Base-by-base conservation (phyloP, 2,888 invertebrate genomes). In the Anarsia innoxiella region DNA sequence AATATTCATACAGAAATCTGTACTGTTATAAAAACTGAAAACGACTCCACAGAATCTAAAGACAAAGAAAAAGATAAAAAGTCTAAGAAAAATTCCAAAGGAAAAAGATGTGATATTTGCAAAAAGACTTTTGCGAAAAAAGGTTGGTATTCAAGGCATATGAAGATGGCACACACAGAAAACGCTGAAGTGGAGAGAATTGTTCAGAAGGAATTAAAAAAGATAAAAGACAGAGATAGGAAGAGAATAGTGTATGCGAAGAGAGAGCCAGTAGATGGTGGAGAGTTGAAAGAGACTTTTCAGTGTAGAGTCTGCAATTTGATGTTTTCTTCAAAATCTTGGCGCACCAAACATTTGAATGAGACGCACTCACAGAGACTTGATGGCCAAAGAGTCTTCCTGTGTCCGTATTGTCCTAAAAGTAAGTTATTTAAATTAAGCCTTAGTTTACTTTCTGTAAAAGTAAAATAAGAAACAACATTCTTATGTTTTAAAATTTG, bases 401-500 rank as follows among this genome's bases (percentile, higher is more conserved):
- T 28, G 5, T 37, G 37, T 19, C 31, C 31, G 13, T 31, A 28
- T n/a, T 37, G 37, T 23, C 37, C 31, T 2, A 32, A 31, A 19
- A 28, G 37, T 37, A 26, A 37, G 31, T 25, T 32, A 9, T 19
- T 5, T 5, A 8, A 8, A 27, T 26, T 28, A 10, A 1, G 8
- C n/a, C 3, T 13, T 13, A 19, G 12, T 12, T 23, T 25, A 6
- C 2, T 29, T n/a, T n/a, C n/a, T n/a, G n/a, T n/a, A n/a, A n/a
- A n/a, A n/a, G n/a, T n/a, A n/a, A n/a, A n/a, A n/a, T n/a, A n/a
- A n/a, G n/a, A n/a, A n/a, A n/a, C n/a, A n/a, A n/a, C n/a, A n/a
- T n/a, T n/a, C n/a, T n/a, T n/a, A n/a, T n/a, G n/a, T n/a, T n/a
- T n/a, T n/a, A n/a, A n/a, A n/a, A n/a, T n/a, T n/a, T n/a, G n/a